Conservation (phyloP, 2,888 invertebrate genomes). For the Acrocyrtus sp. region DNA sequence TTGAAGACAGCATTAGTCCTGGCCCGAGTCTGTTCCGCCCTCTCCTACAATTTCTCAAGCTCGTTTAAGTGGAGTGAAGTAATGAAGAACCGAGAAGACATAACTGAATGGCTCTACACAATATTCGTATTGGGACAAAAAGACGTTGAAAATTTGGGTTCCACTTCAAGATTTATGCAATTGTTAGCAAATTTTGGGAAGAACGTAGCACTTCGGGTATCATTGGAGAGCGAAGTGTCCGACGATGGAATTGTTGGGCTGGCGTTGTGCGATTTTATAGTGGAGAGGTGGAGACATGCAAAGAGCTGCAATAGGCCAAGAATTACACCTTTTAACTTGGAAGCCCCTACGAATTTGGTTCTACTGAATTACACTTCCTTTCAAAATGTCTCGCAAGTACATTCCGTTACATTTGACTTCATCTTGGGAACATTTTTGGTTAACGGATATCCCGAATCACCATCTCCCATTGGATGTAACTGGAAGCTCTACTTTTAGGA, state of each 20-base stretch:
- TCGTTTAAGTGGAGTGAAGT: neutral
- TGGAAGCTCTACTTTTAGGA: neutral
- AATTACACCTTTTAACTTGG: no score
- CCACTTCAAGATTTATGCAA: constrained; percentile 10
- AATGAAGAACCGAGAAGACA: constrained; percentile 7
- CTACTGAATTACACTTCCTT: neutral
- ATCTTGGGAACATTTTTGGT: constrained; percentile 32
- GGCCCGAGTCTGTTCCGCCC: constrained; percentile 17
- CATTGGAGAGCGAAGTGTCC: constrained; percentile 14
- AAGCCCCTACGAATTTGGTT: neutral
- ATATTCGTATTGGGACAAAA: constrained; percentile 4
- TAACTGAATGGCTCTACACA: constrained; percentile 21
- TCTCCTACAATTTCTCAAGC: constrained; percentile 16
- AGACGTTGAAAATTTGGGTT: neutral
- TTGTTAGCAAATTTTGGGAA: constrained; percentile 7
- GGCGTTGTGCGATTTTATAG: no score
- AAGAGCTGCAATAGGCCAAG: no score
- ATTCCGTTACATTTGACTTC: constrained; percentile 25
- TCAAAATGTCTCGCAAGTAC: neutral
- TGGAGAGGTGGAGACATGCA: no score
- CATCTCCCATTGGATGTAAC: neutral
- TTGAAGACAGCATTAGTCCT: constrained; percentile 1
- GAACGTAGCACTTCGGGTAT: constrained; percentile 12
- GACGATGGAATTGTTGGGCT: no score
- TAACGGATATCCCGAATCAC: constrained; percentile 13